phyloP scores from a whole-genome alignment of 2,888 invertebrate species.

The Drosophila barbarae region DNA sequence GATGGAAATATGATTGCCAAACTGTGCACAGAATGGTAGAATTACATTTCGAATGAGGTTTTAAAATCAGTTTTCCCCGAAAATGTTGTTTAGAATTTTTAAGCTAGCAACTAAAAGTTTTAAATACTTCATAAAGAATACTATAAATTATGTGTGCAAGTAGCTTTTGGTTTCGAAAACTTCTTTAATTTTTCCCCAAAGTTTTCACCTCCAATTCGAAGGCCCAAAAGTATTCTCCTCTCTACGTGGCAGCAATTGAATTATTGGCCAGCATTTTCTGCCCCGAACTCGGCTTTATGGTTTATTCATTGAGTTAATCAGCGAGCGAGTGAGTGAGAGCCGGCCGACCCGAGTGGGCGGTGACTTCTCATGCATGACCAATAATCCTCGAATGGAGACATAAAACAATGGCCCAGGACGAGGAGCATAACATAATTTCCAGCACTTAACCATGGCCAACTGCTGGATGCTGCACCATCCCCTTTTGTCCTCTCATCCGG shows the following conservation, averaged over 20 bases:
- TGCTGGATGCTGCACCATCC: conserved; percentile 5
- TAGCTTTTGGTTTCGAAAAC: no score
- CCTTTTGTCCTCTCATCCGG: conserved; percentile 7
- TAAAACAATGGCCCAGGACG: conserved; percentile 47
- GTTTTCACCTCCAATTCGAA: not conserved
- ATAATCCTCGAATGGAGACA: conserved; percentile 48
- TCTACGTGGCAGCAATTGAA: conserved; percentile 8
- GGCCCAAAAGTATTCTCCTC: no score
- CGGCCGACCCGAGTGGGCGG: not conserved
- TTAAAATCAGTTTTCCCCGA: not conserved
- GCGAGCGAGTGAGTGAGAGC: conserved; percentile 11
- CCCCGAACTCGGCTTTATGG: conserved; percentile 3
- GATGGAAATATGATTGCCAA: conserved; percentile 55
- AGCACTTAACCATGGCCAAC: conserved; percentile 53
- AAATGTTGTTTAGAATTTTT: no score
- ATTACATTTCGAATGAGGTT: not conserved
- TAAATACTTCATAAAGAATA: no score
- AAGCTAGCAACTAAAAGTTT: no score
- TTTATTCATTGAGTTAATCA: conserved; percentile 38
- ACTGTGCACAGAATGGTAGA: not conserved
- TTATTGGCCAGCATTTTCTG: conserved; percentile 6
- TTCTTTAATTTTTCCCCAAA: not conserved
- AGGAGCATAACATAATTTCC: conserved; percentile 52
- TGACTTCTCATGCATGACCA: conserved; percentile 40
- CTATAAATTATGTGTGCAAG: no score